These are phyloP conservation scores for Beroe forskalii DNA, from an alignment of 37 sponge, comb jelly and placozoan species.

Conservation along the genomic window DNA sequence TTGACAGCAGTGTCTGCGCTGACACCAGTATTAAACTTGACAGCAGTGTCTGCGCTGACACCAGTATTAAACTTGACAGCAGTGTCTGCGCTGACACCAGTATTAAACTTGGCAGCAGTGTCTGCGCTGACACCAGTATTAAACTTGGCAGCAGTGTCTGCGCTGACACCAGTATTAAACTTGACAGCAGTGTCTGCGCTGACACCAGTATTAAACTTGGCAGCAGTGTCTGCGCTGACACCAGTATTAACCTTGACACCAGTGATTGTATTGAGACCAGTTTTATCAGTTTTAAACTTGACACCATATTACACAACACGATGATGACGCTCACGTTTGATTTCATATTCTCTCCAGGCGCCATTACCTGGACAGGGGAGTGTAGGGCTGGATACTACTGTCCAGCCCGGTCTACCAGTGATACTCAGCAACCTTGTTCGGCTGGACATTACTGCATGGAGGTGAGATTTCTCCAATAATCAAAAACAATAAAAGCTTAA, in stretches of 20 bases:
- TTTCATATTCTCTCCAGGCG: neutral
- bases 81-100: neutral
- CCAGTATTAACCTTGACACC: neutral
- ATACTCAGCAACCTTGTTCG: neutral
- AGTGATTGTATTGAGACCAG: too few species aligned
- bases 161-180: neutral
- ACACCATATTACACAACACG: too few species aligned
- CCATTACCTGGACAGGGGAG: neutral
- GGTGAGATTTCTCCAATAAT: slow-evolving; percentile 1
- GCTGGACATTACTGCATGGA: slow-evolving; percentile 26
- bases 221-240: neutral
- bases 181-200: neutral
- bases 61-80: neutral
- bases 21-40: neutral
- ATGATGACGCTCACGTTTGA: too few species aligned
- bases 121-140: neutral
- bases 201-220: neutral
- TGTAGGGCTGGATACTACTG: slow-evolving; percentile 26
- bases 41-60: neutral
- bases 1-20: too few species aligned
- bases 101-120: neutral
- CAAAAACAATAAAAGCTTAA: too few species aligned
- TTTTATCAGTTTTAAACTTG: too few species aligned
- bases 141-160: neutral
- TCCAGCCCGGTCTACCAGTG: neutral